Evolutionary conservation across 37 sponge, comb jelly and placozoan species (phyloP), one percentile per base, ranked within the genome.

Genomic region (Geodia barretti): DNA sequence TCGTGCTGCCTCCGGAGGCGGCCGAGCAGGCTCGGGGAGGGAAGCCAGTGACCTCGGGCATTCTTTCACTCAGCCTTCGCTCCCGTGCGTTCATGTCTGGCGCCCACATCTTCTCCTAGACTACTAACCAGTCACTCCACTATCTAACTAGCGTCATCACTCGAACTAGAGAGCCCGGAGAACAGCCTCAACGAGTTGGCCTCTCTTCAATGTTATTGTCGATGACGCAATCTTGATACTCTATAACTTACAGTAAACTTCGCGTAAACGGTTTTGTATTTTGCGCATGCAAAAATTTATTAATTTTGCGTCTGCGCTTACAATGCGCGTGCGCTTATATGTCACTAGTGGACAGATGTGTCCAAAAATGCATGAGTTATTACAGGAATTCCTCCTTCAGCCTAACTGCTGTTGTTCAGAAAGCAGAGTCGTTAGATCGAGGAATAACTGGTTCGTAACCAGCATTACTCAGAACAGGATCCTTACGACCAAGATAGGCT

Each of bases 1-100:
- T 47, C 54, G 54, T 47, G 54, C 54, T 47, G 7, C 54, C 54
- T 47, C 54, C 54, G 54, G 54, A 47, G 28, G 67, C 41, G 26
- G 74, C 39, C 58, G 71, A 62, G 38, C 72, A 25, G 29, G 74
- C 60, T 9, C 54, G 31, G 39, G 39, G 65, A 38, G 67, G 54
- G 7, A 47, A 14, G 14, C 54, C 54, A 14, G 65, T 19, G 24
- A 64, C 65, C 24, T 26, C 25, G 65, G 65, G 5, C 25, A 29
- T 64, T 26, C 30, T 29, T 19, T 64, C 65, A 7, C 65, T 26
- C 65, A 64, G 65, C n/a, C 25, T 11, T 64, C 30, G 4, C 30
- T 23, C 30, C n/a, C 30, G 5, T 64, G 65, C 65, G 29, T 26
- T 64, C 25, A 26, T 29, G 65, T 47, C 54, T n/a, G n/a, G n/a